phyloP scores from a whole-genome alignment of 2,888 invertebrate species.

The Andrena minutula region DNA sequence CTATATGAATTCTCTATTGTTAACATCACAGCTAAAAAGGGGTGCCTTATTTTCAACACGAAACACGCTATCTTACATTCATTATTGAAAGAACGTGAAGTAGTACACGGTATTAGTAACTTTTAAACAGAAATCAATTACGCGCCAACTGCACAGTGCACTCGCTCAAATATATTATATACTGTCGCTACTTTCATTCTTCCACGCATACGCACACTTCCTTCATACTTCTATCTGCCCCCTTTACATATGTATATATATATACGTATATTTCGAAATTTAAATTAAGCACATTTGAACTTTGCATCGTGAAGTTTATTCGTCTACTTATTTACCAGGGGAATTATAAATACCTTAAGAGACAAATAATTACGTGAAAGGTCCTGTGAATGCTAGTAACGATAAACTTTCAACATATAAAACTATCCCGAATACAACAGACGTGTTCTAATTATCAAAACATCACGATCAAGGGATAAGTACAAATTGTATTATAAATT shows the following conservation, averaged over 20 bases:
- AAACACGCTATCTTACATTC: conserved; percentile 62
- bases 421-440: conserved; percentile 15
- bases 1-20: conserved; percentile 61
- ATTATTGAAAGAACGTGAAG: conserved; percentile 63
- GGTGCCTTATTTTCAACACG: conserved; percentile 45
- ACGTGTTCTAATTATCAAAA: conserved; percentile 29
- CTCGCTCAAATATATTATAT: conserved; percentile 31
- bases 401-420: conserved; percentile 26
- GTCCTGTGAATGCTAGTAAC: conserved; percentile 8
- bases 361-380: conserved; percentile 40
- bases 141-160: conserved; percentile 54
- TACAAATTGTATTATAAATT: conserved; percentile 39
- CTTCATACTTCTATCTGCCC: conserved; percentile 20
- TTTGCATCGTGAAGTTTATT: conserved; percentile 19
- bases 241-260: conserved; percentile 2
- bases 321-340: conserved; percentile 38
- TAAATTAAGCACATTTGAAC: no score
- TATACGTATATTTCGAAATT: no score
- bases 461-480: conserved; percentile 36
- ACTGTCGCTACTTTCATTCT: conserved; percentile 9
- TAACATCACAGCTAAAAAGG: conserved; percentile 63
- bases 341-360: conserved; percentile 41
- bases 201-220: neutral
- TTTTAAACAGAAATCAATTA: conserved; percentile 46
- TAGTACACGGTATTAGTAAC: conserved; percentile 56